Conservation (phyloP, 2,797 vertebrate genomes). For the Brachyrhaphis roseni region DNA sequence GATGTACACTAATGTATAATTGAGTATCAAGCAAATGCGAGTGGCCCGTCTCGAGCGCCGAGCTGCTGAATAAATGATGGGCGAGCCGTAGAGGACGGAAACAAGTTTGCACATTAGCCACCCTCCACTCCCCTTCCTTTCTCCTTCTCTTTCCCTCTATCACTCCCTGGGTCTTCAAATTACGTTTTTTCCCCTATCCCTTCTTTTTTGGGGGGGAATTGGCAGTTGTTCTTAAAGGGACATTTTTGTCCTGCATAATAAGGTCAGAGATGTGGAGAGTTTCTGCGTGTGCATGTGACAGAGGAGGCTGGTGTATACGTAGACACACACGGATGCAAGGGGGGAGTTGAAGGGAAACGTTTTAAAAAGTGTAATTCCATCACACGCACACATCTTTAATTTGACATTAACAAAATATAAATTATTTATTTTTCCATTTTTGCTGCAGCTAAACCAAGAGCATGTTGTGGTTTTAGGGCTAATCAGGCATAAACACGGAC, state of each 20-base stretch:
- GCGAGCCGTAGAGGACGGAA: constrained; percentile 98
- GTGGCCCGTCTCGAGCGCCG: constrained; percentile 98
- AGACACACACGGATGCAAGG: constrained; percentile 17
- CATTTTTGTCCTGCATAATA: constrained; percentile 70
- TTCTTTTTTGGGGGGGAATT: constrained; percentile 62
- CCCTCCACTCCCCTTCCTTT: constrained; percentile 72
- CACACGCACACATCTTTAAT: constrained; percentile 78
- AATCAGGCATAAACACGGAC: constrained; percentile 79
- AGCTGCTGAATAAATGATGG: constrained; percentile 99
- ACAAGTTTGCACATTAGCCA: constrained; percentile 99
- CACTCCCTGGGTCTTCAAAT: constrained; percentile 55
- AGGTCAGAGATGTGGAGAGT: constrained; percentile 10
- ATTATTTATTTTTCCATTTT: constrained; percentile 77
- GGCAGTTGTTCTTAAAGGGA: constrained; percentile 86
- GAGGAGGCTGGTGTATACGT: constrained; percentile 6
- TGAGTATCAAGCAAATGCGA: constrained; percentile 99
- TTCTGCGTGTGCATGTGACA: constrained; percentile 6
- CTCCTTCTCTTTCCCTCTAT: constrained; percentile 50
- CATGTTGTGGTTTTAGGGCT: constrained; percentile 67
- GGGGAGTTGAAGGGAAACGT: constrained; percentile 47
- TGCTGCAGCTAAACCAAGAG: constrained; percentile 55
- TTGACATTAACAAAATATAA: constrained; percentile 78
- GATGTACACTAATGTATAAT: constrained; percentile 99
- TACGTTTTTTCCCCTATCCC: constrained; percentile 38
- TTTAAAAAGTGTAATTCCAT: constrained; percentile 74